Conservation (phyloP, 2,888 invertebrate species). For the Nomada fabriciana region DNA sequence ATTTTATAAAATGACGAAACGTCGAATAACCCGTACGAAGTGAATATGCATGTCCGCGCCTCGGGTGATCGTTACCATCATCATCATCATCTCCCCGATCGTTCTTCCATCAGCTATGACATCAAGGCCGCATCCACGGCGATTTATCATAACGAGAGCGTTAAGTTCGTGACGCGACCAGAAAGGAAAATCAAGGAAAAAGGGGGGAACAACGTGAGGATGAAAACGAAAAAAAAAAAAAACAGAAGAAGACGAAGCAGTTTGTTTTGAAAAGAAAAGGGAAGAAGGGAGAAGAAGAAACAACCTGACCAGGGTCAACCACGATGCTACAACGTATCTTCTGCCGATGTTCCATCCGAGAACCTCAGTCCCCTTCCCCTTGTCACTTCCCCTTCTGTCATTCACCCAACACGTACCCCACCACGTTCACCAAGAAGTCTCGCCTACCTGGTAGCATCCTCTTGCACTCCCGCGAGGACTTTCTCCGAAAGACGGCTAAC, state of each 20-base stretch:
- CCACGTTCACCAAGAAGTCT: constrained; percentile 70
- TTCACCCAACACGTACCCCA: constrained; percentile 46
- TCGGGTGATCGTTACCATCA: constrained; percentile 48
- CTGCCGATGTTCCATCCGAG: constrained; percentile 26
- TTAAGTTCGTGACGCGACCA: constrained; percentile 36
- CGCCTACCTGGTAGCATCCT: constrained; percentile 75
- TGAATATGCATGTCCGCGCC: constrained; percentile 28
- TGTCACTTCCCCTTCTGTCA: not conserved
- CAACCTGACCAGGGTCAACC: constrained; percentile 63
- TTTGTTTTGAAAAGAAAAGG: not conserved
- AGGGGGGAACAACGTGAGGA: not conserved
- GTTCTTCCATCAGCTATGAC: constrained; percentile 63
- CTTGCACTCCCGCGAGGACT: constrained; percentile 78
- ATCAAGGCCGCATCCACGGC: constrained; percentile 63
- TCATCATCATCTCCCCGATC: constrained; percentile 46
- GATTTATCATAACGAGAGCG: constrained; percentile 62
- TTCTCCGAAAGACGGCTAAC: constrained; percentile 84
- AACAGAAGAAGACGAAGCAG: not conserved
- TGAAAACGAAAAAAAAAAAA: constrained; percentile 14
- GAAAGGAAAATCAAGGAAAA: constrained; percentile 15
- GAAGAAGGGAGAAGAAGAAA: constrained; percentile 4
- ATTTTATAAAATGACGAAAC: constrained; percentile 45
- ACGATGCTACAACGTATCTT: constrained; percentile 22
- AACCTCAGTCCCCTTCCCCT: constrained; percentile 49
- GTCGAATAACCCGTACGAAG: constrained; percentile 10